Conservation (phyloP, 2,797 vertebrate genomes). For the Crypturellus tataupa region DNA sequence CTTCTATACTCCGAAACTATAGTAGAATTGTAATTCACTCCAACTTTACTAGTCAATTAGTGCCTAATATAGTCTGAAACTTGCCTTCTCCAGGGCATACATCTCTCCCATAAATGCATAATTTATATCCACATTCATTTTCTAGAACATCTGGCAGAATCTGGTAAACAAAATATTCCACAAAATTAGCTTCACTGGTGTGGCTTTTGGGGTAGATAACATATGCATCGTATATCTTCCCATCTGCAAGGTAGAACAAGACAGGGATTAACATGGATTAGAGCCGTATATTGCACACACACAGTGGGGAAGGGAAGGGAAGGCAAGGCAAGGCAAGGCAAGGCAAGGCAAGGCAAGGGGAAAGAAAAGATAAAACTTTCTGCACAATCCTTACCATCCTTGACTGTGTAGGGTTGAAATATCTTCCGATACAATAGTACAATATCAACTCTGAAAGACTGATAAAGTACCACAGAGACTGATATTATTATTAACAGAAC, state of each 20-base stretch:
- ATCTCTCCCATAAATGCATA: slow-evolving; percentile 90
- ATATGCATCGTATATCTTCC: slow-evolving; percentile 83
- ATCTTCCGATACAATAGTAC: slow-evolving; percentile 76
- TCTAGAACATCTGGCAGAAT: slow-evolving; percentile 86
- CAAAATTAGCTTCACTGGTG: slow-evolving; percentile 36
- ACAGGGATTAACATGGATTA: not conserved
- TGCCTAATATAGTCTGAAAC: not conserved
- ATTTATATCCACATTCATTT: slow-evolving; percentile 84
- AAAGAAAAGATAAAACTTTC: not conserved
- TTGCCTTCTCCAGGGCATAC: slow-evolving; percentile 89
- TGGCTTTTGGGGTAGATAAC: slow-evolving; percentile 83
- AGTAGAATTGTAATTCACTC: not conserved
- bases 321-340: too few species aligned
- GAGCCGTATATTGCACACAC: not conserved
- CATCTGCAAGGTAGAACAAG: slow-evolving; percentile 72
- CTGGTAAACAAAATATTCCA: slow-evolving; percentile 82
- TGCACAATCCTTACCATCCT: slow-evolving; percentile 66
- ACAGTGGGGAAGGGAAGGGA: too few species aligned
- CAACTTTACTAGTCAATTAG: not conserved
- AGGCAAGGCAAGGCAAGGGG: too few species aligned
- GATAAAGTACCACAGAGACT: slow-evolving; percentile 51
- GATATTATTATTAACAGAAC: slow-evolving; percentile 55
- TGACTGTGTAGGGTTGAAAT: slow-evolving; percentile 18
- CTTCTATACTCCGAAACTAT: not conserved
- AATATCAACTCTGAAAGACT: slow-evolving; percentile 78